phyloP scores from a whole-genome alignment of 2,797 vertebrate genomes.

The Bothrops alternatus region DNA sequence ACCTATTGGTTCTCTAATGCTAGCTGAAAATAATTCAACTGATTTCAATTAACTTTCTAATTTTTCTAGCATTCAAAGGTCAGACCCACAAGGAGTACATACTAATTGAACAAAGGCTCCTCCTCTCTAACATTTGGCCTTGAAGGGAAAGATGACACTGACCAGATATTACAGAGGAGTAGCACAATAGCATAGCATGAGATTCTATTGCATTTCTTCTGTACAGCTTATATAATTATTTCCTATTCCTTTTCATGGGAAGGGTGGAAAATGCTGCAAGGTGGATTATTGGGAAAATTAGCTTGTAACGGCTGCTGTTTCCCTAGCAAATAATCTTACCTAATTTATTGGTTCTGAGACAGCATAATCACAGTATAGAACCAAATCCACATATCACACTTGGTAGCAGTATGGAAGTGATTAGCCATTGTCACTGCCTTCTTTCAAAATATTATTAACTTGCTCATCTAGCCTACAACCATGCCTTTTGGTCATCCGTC shows the following conservation, averaged over 20 bases:
- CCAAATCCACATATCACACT: not conserved
- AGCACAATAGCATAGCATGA: not conserved
- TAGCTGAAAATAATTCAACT: conserved; percentile 3
- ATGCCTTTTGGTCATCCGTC: not conserved
- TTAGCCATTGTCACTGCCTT: not conserved
- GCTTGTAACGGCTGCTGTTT: not conserved
- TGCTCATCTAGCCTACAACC: not conserved
- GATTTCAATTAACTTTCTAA: conserved; percentile 42
- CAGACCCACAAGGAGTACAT: conserved; percentile 5
- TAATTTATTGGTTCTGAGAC: not conserved
- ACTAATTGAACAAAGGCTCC: not conserved
- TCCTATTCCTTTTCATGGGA: not conserved
- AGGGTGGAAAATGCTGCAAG: not conserved
- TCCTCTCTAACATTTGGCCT: not conserved
- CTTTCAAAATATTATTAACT: not conserved
- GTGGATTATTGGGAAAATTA: not conserved
- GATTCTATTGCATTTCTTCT: not conserved
- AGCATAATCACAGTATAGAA: not conserved
- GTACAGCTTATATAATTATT: not conserved
- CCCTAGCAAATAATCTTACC: not conserved
- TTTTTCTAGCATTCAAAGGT: conserved; percentile 31
- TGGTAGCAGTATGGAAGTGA: not conserved
- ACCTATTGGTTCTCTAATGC: conserved; percentile 20
- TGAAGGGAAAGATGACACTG: not conserved
- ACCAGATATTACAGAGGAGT: conserved; percentile 2